A percentile compares a stretch with the other conserved stretches of the same genome.
These are phyloP conservation scores for Danaus chrysippus DNA, from an alignment of 2,888 invertebrate species.

Conservation along the genomic window DNA sequence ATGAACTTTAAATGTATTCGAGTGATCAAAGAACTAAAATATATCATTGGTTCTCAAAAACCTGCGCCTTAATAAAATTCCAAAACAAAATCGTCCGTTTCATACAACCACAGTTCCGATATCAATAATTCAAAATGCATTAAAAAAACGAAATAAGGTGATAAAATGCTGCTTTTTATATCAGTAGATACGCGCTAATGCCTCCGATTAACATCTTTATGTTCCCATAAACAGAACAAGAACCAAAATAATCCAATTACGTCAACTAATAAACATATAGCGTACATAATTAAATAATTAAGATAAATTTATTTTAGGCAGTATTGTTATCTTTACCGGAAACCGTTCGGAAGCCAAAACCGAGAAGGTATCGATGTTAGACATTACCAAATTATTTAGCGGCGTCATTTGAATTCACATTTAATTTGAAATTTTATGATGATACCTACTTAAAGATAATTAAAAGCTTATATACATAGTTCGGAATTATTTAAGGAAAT, in stretches of 20 bases:
- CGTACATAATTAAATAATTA: slow-evolving; percentile 70
- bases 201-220: slow-evolving; percentile 15
- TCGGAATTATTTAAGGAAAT: too few relatives aligned
- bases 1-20: too few relatives aligned
- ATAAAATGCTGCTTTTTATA: not conserved
- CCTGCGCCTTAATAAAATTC: too few relatives aligned
- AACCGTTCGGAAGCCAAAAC: slow-evolving; percentile 65
- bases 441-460: too few relatives aligned
- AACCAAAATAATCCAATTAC: slow-evolving; percentile 24
- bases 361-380: slow-evolving; percentile 64
- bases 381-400: slow-evolving; percentile 20
- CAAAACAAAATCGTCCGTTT: too few relatives aligned
- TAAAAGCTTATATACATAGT: too few relatives aligned
- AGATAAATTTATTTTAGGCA: slow-evolving; percentile 68
- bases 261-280: slow-evolving; percentile 33
- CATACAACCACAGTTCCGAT: too few relatives aligned
- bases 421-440: not conserved
- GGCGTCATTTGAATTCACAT: not conserved
- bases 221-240: slow-evolving; percentile 16
- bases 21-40: too few relatives aligned
- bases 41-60: too few relatives aligned
- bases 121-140: not conserved
- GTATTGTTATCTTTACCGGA: slow-evolving; percentile 68
- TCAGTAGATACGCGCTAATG: slow-evolving; percentile 1
- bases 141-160: not conserved